These are phyloP conservation scores for Tetheella fluctuosa DNA, from an alignment of 2,888 invertebrate species.

Conservation along the genomic window DNA sequence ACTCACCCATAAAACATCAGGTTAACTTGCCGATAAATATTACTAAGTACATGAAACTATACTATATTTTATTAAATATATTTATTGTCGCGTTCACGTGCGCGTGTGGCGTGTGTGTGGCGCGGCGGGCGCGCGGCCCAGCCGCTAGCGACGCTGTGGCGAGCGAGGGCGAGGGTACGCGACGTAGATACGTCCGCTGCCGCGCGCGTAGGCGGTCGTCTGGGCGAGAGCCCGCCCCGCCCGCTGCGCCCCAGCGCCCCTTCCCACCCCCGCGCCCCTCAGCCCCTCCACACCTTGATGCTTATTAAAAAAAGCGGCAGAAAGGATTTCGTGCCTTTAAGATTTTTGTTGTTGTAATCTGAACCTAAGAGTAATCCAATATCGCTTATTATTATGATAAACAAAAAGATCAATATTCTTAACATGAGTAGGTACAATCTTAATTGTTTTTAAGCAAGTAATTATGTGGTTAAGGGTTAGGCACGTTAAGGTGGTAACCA, in stretches of 20 bases:
- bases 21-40: neutral
- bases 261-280: slow-evolving; percentile 20
- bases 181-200: slow-evolving; percentile 69
- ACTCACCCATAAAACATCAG: neutral
- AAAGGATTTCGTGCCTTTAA: slow-evolving; percentile 44
- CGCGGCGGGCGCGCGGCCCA: slow-evolving; percentile 79
- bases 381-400: too few species aligned
- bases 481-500: too few species aligned
- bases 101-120: slow-evolving; percentile 33
- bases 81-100: slow-evolving; percentile 19
- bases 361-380: too few species aligned
- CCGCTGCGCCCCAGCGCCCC: slow-evolving; percentile 35
- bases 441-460: too few species aligned
- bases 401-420: too few species aligned
- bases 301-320: slow-evolving; percentile 48
- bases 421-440: too few species aligned
- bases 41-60: neutral
- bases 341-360: neutral
- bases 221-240: slow-evolving; percentile 37
- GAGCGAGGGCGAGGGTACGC: slow-evolving; percentile 65
- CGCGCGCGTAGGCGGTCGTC: slow-evolving; percentile 69
- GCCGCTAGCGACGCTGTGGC: slow-evolving; percentile 79
- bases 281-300: slow-evolving; percentile 43
- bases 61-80: slow-evolving; percentile 15
- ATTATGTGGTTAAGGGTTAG: too few species aligned